Percentiles rank a stretch among this genome's conserved stretches.
phyloP scores from a whole-genome alignment of 2,113 vertebrate species.

The Alouatta palliata region DNA sequence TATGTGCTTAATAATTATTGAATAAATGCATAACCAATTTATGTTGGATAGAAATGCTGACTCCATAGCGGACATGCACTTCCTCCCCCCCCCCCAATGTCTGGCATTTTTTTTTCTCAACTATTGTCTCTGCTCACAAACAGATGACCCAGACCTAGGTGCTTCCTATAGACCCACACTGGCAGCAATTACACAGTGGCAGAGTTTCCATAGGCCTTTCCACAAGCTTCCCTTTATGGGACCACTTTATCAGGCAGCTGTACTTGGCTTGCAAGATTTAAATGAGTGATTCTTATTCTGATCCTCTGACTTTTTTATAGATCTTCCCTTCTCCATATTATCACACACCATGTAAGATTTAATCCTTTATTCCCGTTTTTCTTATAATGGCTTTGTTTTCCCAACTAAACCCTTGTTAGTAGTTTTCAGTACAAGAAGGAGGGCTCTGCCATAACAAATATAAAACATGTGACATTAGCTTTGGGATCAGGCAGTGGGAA shows the following conservation, averaged over 20 bases:
- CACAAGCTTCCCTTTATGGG: neutral
- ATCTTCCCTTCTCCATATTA: neutral
- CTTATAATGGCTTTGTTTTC: neutral
- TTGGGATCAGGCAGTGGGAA: neutral
- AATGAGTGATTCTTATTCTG: neutral
- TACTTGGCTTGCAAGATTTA: neutral
- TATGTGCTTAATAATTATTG: neutral
- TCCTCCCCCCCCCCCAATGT: neutral
- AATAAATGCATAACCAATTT: neutral
- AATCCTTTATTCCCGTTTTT: neutral
- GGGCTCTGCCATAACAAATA: neutral
- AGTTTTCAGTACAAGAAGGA: neutral
- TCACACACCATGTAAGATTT: neutral
- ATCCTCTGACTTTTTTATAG: neutral
- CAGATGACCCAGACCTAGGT: accelerated
- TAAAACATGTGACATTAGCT: neutral
- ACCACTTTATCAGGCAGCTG: neutral
- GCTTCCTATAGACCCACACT: neutral
- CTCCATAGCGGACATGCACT: neutral
- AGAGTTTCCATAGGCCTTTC: neutral
- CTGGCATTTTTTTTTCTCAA: neutral
- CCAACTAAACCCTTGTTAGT: neutral
- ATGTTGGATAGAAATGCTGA: neutral
- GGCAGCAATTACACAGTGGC: neutral
- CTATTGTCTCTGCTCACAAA: neutral